Percentiles rank a stretch among this genome's conserved stretches.
phyloP scores from a whole-genome alignment of 2,888 invertebrate genomes.

The Drosophila anceps region DNA sequence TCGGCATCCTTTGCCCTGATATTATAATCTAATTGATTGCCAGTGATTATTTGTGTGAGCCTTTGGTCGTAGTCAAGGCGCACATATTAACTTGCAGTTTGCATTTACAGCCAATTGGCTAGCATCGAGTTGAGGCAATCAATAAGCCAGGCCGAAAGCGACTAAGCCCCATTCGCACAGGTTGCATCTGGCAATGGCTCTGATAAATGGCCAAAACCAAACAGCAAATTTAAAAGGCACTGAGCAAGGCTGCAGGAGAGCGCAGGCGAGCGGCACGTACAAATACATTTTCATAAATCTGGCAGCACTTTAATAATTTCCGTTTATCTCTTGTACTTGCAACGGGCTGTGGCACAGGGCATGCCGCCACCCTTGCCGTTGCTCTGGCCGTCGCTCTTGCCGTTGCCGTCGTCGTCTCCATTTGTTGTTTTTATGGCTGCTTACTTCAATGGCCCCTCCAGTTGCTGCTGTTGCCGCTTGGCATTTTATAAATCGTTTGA shows the following conservation, averaged over 20 bases:
- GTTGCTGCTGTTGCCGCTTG: slow-evolving; percentile 48
- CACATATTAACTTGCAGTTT: slow-evolving; percentile 27
- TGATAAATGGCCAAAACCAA: slow-evolving; percentile 45
- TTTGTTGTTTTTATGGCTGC: slow-evolving; percentile 60
- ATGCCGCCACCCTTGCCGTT: neutral
- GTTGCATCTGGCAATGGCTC: slow-evolving; percentile 23
- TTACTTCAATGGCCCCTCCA: slow-evolving; percentile 53
- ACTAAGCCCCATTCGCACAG: slow-evolving; percentile 15
- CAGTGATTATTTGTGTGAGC: slow-evolving; percentile 12
- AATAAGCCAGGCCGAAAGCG: slow-evolving; percentile 30
- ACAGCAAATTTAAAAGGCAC: slow-evolving; percentile 44
- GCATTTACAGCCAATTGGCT: slow-evolving; percentile 18
- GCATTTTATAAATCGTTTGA: slow-evolving; percentile 81
- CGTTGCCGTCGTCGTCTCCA: slow-evolving; percentile 26
- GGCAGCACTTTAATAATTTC: slow-evolving; percentile 80
- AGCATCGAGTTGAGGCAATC: slow-evolving; percentile 34
- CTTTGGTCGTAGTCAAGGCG: slow-evolving; percentile 12
- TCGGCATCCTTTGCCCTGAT: neutral
- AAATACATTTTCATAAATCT: slow-evolving; percentile 79
- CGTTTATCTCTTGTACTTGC: slow-evolving; percentile 72
- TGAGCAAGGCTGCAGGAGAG: neutral
- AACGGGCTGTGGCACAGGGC: slow-evolving; percentile 63
- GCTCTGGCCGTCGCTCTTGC: neutral
- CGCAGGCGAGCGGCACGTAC: slow-evolving; percentile 18
- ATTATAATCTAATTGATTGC: slow-evolving; percentile 3